Base-by-base conservation (phyloP, 2,888 invertebrate species). In the Onchidella celtica region DNA sequence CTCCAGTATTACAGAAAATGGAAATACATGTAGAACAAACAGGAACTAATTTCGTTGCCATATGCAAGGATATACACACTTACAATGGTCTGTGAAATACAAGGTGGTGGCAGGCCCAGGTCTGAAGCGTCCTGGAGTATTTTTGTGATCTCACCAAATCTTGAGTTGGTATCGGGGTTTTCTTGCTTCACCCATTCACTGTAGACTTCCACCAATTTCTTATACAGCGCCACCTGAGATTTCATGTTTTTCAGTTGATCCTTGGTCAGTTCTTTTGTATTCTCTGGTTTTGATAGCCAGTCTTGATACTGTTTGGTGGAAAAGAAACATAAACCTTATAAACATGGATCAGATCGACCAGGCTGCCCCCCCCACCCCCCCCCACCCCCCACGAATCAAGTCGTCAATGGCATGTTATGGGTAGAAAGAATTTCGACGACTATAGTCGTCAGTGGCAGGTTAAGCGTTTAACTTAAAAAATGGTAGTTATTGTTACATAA, bases 131-230 rank as follows among this genome's bases (percentile, higher is more conserved):
- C 72, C 24, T 79, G 63, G 0, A 79, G 72, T 24, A 63, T 21
- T 3, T 34, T 63, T 38, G 57, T 63, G 63, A 79, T 79, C 47
- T 79, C 70, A 3, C 68, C 72, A 40, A 69, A 79, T 27, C 65
- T 55, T 34, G 68, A 57, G 3, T 59, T 38, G 11, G 29, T 61
- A 21, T 70, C 34, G 21, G 36, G 38, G 0, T 21, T 14, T 17
- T 32, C 32, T 21, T 79, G 70, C 36, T 47, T 59, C 36, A 32
- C 40, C 79, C 79, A 79, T 1, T 70, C 72, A 29, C 65, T 27
- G 40, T 79, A 79, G 3, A 72, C 40, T 14, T 24, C 40, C 9
- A 79, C 79, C 0, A 72, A 24, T 4, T 47, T 79, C 65, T 79
- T 70, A 34, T 79, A 79, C 9, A 79, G 65, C 3, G 63, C 63